These are phyloP conservation scores for Sciaenops ocellatus DNA, from an alignment of 2,797 vertebrate species.

Conservation along the genomic window DNA sequence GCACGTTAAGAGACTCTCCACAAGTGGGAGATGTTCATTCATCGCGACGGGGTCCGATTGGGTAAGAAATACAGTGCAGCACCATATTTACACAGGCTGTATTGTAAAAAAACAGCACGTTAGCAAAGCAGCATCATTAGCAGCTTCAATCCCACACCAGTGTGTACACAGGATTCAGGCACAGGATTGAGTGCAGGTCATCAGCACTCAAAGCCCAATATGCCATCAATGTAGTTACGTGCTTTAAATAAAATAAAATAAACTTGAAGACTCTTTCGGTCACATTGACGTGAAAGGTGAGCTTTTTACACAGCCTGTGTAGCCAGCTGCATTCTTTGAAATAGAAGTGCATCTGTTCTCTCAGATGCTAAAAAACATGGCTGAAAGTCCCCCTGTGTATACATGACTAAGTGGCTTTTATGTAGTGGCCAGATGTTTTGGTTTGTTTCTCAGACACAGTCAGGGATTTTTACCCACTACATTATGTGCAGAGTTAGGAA, in stretches of 20 bases:
- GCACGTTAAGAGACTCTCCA: not conserved
- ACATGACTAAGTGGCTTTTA: no score
- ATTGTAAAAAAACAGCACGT: no score
- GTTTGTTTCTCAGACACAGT: not conserved
- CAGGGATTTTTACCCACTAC: not conserved
- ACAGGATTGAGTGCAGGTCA: not conserved
- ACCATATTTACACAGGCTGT: not conserved
- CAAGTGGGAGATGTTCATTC: constrained; percentile 8
- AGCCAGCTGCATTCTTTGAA: not conserved
- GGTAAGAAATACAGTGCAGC: not conserved
- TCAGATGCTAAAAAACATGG: not conserved
- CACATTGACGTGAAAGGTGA: not conserved
- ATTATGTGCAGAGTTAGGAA: not conserved
- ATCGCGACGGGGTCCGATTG: no score
- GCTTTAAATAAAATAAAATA: not conserved
- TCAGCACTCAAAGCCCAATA: not conserved
- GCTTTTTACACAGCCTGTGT: not conserved
- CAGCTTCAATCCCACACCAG: no score
- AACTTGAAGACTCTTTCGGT: not conserved
- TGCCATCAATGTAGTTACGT: not conserved
- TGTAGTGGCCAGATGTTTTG: not conserved
- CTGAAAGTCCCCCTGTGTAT: not conserved
- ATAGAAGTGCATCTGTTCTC: not conserved
- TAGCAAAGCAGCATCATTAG: no score
- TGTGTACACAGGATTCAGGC: no score